phyloP scores from a whole-genome alignment of 2,797 vertebrate species.

The Mus spretus region DNA sequence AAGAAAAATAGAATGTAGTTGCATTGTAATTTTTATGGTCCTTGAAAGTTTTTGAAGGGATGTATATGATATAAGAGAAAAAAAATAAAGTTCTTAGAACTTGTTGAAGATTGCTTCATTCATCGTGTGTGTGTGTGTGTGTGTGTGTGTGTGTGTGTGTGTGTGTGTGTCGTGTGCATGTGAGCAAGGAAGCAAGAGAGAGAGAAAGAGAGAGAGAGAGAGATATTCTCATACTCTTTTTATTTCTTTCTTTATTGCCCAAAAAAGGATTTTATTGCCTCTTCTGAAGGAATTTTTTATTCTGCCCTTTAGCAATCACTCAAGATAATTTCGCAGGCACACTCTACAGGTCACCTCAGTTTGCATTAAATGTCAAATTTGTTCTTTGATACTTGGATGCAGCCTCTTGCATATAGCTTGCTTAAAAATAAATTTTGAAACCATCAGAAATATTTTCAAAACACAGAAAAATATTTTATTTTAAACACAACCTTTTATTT shows the following conservation, averaged over 20 bases:
- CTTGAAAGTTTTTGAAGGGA: not conserved
- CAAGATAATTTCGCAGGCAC: not conserved
- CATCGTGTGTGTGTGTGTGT: not conserved
- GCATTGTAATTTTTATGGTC: not conserved
- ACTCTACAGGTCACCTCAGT: not conserved
- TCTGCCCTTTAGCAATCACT: not conserved
- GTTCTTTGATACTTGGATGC: not conserved
- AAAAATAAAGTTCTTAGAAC: not conserved
- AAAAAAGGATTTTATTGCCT: not conserved
- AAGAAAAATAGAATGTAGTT: not conserved
- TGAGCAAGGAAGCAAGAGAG: no score
- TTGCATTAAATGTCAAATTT: not conserved
- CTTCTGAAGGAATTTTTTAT: not conserved
- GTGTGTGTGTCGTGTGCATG: no score
- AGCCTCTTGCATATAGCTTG: not conserved
- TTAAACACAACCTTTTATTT: not conserved
- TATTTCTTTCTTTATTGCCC: not conserved
- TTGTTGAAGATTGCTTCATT: not conserved
- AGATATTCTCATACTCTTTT: no score
- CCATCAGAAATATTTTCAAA: not conserved
- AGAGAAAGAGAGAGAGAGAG: no score
- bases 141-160: not conserved
- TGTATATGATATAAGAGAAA: not conserved
- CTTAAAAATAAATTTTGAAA: not conserved
- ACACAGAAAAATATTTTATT: not conserved